Base-by-base conservation (phyloP, 2,797 vertebrate genomes). In the Hypotaenidia philippensis region DNA sequence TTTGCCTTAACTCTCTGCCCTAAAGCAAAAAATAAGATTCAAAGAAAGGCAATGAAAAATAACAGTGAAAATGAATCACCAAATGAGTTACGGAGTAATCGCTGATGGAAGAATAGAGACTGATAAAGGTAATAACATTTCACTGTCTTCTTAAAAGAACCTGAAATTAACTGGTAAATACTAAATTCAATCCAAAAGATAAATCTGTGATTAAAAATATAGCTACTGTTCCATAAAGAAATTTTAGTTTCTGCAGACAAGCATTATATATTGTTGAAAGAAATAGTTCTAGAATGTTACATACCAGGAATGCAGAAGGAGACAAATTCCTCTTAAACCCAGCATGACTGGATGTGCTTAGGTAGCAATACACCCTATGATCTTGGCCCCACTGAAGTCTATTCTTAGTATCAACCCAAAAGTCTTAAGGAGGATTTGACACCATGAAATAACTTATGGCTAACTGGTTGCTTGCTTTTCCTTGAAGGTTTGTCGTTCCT, bases 141-240 rank as follows among this genome's bases (percentile, higher is more conserved):
- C 23, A 75, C 23, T 72, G 32, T 68, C 78, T 83, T 92, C 75
- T 59, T 85, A 90, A 90, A 64, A 61, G 66, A 91, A 89, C 29
- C 23, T 94, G 61, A 53, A 95, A 94, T 97, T 93, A 87, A 57
- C 87, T 91, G 78, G 68, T 96, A 94, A 93, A 92, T 76, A 85
- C 68, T 76, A 86, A 95, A 89, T n/a, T 32, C 40, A 74, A 81
- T 40, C 34, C 15, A 45, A 61, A 89, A 68, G 83, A 91, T n/a
- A 89, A 87, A 89, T 70, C 26, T 61, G 25, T 56, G 38, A 84
- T 90, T 83, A 90, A 84, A 92, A 55, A 69, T 69, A 56, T 1
- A 61, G 65, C 49, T 88, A 52, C 44, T 13, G 36, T 77, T 93
- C 45, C 14, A n/a, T 56, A 31, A 10, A 87, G 16, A 79, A 87